Evolutionary conservation across 2,797 vertebrate species (phyloP).

Genomic region (Peromyscus nudipes): DNA sequence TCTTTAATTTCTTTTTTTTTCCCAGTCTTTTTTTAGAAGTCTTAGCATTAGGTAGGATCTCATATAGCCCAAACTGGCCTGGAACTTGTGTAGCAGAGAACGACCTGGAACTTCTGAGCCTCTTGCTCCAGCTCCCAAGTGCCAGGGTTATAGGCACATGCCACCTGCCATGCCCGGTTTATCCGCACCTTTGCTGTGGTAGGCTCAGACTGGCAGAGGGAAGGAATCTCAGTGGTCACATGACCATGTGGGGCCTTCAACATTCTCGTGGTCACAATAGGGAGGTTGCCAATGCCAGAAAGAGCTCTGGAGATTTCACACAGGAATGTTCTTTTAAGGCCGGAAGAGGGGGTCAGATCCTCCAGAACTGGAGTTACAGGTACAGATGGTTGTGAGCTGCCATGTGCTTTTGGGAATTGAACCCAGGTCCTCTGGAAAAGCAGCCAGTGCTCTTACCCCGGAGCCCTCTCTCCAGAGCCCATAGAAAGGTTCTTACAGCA

Average conservation of each 20-base stretch:
- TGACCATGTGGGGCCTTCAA: neutral
- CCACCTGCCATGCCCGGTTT: neutral
- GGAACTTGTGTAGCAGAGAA: neutral
- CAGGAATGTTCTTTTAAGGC: neutral
- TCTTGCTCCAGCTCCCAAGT: neutral
- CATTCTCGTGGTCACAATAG: neutral
- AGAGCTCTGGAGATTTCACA: constrained; percentile 34
- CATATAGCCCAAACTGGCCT: neutral
- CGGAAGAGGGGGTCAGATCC: neutral
- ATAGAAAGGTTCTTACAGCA: neutral
- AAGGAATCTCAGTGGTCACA: neutral
- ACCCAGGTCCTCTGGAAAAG: neutral
- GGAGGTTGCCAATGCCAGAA: neutral
- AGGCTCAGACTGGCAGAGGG: neutral
- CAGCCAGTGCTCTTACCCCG: neutral
- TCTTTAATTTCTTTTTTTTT: neutral
- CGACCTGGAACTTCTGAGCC: neutral
- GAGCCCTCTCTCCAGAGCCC: neutral
- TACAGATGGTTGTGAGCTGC: neutral
- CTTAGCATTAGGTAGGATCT: neutral
- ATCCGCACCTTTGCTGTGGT: neutral
- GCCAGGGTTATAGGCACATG: neutral
- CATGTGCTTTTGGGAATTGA: neutral
- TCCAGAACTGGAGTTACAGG: neutral
- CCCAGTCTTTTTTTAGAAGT: neutral